phyloP scores from a whole-genome alignment of 2,113 vertebrate genomes.

The Myiopsitta monachus region DNA sequence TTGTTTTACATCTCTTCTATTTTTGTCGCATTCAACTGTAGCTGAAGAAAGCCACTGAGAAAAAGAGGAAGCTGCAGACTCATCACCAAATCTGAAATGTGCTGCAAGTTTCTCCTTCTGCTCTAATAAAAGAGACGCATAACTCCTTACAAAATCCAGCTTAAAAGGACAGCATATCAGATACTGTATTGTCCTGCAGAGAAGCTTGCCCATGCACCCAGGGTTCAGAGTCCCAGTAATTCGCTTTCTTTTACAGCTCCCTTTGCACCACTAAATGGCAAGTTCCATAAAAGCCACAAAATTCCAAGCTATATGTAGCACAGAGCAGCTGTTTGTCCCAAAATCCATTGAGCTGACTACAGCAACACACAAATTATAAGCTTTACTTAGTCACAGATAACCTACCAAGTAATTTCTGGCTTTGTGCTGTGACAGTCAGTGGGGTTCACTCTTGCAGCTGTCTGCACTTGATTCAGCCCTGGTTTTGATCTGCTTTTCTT shows the following conservation, averaged over 20 bases:
- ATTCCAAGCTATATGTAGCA: conserved; percentile 79
- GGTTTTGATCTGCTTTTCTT: conserved; percentile 15
- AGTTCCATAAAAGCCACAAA: conserved; percentile 76
- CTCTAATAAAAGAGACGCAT: background rate
- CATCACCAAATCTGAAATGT: background rate
- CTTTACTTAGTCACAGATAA: conserved; percentile 72
- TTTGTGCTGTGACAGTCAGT: conserved; percentile 64
- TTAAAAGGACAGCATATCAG: background rate
- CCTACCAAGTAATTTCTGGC: conserved; percentile 71
- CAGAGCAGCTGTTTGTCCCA: conserved; percentile 72
- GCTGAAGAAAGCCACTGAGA: background rate
- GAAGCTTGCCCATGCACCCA: background rate
- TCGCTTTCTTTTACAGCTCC: background rate
- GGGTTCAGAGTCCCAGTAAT: background rate
- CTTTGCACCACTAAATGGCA: conserved; percentile 55
- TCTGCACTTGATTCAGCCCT: conserved; percentile 30
- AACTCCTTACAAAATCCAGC: background rate
- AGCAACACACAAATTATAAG: conserved; percentile 81
- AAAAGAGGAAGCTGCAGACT: conserved; percentile 20
- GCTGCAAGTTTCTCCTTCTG: background rate
- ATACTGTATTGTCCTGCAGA: background rate
- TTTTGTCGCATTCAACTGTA: background rate
- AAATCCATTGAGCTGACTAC: conserved; percentile 76
- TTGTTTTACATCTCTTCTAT: background rate
- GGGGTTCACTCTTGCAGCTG: conserved; percentile 60